Percentiles rank a stretch among this genome's conserved stretches.
Conservation (phyloP, 2,888 invertebrate species). For the Melanostoma scalare region DNA sequence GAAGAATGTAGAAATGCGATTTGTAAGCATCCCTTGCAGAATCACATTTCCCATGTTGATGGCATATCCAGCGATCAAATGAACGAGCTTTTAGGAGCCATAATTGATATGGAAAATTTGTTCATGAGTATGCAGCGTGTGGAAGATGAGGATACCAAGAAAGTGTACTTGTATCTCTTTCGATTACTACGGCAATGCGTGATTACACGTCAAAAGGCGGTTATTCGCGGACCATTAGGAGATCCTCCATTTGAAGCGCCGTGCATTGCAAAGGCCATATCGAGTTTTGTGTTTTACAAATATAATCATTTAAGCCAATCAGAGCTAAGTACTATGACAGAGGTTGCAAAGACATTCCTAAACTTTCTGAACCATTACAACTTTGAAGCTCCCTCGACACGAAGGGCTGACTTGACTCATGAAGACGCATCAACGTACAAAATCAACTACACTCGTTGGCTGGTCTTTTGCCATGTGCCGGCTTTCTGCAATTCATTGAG, state of each 20-base stretch:
- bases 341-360: slow-evolving; percentile 93
- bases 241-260: slow-evolving; percentile 95
- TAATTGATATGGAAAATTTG: slow-evolving; percentile 95
- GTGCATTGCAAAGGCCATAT: slow-evolving; percentile 94
- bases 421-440: slow-evolving; percentile 93
- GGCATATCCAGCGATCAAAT: slow-evolving; percentile 89
- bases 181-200: slow-evolving; percentile 92
- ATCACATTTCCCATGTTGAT: slow-evolving; percentile 90
- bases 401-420: slow-evolving; percentile 86
- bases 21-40: slow-evolving; percentile 90
- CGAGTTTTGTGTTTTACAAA: slow-evolving; percentile 93
- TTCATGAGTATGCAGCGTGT: slow-evolving; percentile 94
- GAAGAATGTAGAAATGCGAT: slow-evolving; percentile 88
- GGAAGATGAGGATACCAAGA: slow-evolving; percentile 93
- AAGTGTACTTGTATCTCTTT: slow-evolving; percentile 93
- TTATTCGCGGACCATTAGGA: slow-evolving; percentile 91
- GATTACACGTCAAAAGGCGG: slow-evolving; percentile 88
- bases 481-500: slow-evolving; percentile 95
- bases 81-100: slow-evolving; percentile 91
- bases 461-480: slow-evolving; percentile 96
- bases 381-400: slow-evolving; percentile 91
- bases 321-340: slow-evolving; percentile 88
- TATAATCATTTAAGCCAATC: slow-evolving; percentile 78
- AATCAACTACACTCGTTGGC: slow-evolving; percentile 94
- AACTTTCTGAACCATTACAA: slow-evolving; percentile 96